phyloP scores from a whole-genome alignment of 2,113 vertebrate species.

The Emydocephalus ijimae region DNA sequence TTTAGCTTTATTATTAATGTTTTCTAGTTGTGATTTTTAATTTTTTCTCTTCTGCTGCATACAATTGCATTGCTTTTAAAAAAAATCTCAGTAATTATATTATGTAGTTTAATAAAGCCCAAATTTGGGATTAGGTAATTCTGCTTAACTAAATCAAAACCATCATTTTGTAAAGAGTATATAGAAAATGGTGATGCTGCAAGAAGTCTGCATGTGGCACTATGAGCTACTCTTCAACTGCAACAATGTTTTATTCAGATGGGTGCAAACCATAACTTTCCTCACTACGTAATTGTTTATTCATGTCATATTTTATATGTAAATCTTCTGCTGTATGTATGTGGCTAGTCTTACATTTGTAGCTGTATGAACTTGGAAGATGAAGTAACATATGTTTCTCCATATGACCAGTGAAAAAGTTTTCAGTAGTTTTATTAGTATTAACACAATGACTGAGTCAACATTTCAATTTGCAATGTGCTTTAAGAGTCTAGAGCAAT shows the following conservation, averaged over 20 bases:
- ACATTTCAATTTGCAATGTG: conserved; percentile 72
- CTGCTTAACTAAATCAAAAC: background rate
- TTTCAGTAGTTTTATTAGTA: conserved; percentile 70
- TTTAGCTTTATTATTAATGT: background rate
- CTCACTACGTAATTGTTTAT: conserved; percentile 57
- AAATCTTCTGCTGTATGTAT: conserved; percentile 67
- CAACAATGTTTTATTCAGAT: background rate
- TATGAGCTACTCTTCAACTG: background rate
- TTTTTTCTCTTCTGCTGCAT: background rate
- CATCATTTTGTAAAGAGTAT: background rate
- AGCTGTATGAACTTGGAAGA: conserved; percentile 63
- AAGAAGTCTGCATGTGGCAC: background rate
- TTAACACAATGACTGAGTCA: conserved; percentile 71
- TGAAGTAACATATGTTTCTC: conserved; percentile 76
- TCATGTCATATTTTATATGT: conserved; percentile 61
- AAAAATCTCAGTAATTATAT: background rate
- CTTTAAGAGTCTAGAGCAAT: conserved; percentile 64
- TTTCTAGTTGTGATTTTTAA: background rate
- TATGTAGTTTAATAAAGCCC: background rate
- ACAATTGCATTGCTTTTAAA: background rate
- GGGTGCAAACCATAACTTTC: conserved; percentile 27
- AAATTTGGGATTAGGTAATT: background rate
- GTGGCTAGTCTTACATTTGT: conserved; percentile 69
- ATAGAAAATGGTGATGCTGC: background rate
- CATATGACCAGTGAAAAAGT: conserved; percentile 72